Base-by-base conservation (phyloP, 1,140 invertebrate genomes). In the Papilio aristodemus region DNA sequence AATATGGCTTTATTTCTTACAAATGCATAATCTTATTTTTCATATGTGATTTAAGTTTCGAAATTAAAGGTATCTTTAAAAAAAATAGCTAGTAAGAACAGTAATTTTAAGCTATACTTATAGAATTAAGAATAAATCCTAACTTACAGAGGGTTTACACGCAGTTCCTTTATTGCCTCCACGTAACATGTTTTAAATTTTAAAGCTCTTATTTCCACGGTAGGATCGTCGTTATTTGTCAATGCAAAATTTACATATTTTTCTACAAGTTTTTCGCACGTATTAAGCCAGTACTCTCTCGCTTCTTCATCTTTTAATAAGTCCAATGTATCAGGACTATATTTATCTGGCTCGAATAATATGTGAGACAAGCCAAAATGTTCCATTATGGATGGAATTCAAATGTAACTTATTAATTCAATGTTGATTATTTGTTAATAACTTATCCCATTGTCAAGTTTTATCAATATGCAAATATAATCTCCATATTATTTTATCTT, bases 211-310 rank as follows among this genome's bases (percentile, higher is more conserved):
- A 95, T 94, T 82, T 93, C 93, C 39, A 96, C 96, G 71, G 95
- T 95, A 7, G 93, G 91, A 78, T 95, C 95, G 68, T 95, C 93
- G 88, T 96, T 97, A 85, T 96, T 98, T 54, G 92, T 92, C 58
- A 96, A 93, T n/a, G 96, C 97, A 88, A 93, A 94, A 77, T 93
- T 93, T 60, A 95, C 93, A 92, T 95, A 95, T 87, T 95, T 96
- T 66, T 94, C 93, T 10, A 96, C 93, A 57, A 96, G 95, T 76
- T 97, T 94, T 84, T 97, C 95, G 83, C 99, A 97, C 85, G 97
- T 98, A 64, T 95, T 92, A 57, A 99, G 92, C 98, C 98, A 99
- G 91, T 99, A 99, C 73, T 96, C 94, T 77, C 97, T 94, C 17
- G 97, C 98, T 88, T 97, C 96, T 73, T 93, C 92, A 91, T 99